Conservation (phyloP, 2,888 invertebrate species). For the Dinocampus coccinellae region DNA sequence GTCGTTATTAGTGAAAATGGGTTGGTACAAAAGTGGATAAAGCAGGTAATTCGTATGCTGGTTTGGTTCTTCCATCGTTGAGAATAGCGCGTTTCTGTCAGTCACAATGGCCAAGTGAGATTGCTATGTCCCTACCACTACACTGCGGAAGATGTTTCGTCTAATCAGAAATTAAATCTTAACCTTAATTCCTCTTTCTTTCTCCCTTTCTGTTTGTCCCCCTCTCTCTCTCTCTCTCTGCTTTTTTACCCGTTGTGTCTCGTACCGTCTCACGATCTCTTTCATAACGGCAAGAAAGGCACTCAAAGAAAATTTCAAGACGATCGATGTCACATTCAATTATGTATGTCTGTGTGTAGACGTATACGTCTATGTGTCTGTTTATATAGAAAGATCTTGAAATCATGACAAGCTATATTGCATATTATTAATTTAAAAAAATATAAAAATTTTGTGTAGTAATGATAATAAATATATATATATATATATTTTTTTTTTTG, state of each 20-base stretch:
- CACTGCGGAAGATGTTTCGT: slow-evolving; percentile 51
- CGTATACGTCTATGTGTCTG: no score
- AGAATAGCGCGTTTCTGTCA: slow-evolving; percentile 66
- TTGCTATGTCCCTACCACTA: slow-evolving; percentile 52
- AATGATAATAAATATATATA: neutral
- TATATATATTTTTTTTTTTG: slow-evolving; percentile 10
- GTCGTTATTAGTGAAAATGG: slow-evolving; percentile 58
- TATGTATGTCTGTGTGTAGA: neutral
- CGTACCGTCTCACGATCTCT: neutral
- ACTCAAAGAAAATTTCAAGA: slow-evolving; percentile 20
- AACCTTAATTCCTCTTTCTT: slow-evolving; percentile 58
- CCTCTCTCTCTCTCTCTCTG: no score
- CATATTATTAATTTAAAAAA: neutral
- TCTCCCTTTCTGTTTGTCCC: neutral
- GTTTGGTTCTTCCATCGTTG: slow-evolving; percentile 64
- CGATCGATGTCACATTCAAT: slow-evolving; percentile 19
- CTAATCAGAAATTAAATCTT: slow-evolving; percentile 69
- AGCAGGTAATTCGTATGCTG: slow-evolving; percentile 67
- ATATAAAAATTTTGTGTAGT: neutral
- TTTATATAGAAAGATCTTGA: no score
- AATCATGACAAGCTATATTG: neutral
- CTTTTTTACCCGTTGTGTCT: neutral
- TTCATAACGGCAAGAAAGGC: neutral
- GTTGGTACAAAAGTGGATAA: slow-evolving; percentile 55
- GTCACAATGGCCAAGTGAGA: slow-evolving; percentile 65